These are phyloP conservation scores for Poeciliopsis turneri DNA, from an alignment of 2,797 vertebrate species.

Conservation along the genomic window DNA sequence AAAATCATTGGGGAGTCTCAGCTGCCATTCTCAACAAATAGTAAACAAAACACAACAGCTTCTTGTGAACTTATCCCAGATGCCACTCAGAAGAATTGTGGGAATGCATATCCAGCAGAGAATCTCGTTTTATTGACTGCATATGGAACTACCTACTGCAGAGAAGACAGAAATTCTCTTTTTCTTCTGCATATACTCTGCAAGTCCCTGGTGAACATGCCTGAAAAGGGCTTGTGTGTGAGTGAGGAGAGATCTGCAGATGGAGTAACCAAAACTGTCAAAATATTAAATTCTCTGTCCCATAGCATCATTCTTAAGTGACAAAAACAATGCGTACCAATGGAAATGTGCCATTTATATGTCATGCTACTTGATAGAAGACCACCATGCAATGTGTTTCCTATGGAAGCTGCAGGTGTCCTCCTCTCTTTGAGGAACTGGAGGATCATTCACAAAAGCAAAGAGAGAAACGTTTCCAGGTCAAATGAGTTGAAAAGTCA, in stretches of 20 bases:
- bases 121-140: neutral
- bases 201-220: slow-evolving; percentile 3
- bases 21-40: slow-evolving; percentile 6
- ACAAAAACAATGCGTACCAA: neutral
- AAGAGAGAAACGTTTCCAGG: neutral
- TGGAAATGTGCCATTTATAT: slow-evolving; percentile 7
- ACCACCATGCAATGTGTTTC: neutral
- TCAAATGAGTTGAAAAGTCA: slow-evolving; percentile 11
- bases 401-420: neutral
- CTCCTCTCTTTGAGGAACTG: neutral
- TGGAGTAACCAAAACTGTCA: slow-evolving; percentile 8
- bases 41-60: neutral
- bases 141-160: slow-evolving; percentile 1
- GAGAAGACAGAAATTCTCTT: slow-evolving; percentile 2
- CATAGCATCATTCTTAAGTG: neutral
- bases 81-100: neutral
- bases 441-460: neutral
- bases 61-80: neutral
- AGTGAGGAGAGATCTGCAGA: neutral
- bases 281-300: slow-evolving; percentile 7
- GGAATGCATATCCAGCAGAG: neutral
- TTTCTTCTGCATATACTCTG: neutral
- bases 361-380: slow-evolving; percentile 3
- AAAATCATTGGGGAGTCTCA: neutral
- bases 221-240: slow-evolving; percentile 6